These are phyloP conservation scores for Galeruca laticollis DNA, from an alignment of 2,888 invertebrate species.

Conservation along the genomic window DNA sequence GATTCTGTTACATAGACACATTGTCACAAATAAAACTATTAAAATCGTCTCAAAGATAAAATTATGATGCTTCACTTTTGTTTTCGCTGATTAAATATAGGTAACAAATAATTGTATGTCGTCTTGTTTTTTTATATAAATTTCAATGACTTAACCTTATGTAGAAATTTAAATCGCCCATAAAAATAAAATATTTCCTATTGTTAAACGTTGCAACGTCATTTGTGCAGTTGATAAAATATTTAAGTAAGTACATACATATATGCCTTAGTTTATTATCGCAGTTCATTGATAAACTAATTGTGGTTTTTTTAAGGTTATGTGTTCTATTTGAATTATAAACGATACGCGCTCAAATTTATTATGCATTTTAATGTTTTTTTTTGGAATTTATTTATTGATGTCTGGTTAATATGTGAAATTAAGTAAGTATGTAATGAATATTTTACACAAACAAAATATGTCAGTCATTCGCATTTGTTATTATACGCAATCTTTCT, in stretches of 20 bases:
- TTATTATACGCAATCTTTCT: no score
- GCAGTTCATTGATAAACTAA: neutral
- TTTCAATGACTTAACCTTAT: neutral
- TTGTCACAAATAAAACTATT: no score
- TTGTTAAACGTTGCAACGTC: conserved; percentile 22
- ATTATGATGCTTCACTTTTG: no score
- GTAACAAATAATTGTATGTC: no score
- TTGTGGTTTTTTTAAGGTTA: conserved; percentile 12
- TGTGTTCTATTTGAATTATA: neutral
- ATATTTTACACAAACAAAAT: no score
- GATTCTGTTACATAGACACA: no score
- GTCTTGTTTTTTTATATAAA: neutral
- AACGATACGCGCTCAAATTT: neutral
- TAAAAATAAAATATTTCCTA: conserved; percentile 5
- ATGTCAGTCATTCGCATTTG: no score
- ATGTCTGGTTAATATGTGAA: neutral
- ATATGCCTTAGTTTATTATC: conserved; percentile 10
- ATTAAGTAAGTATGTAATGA: no score
- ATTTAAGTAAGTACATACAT: conserved; percentile 20
- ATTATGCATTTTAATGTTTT: neutral
- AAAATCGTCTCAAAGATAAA: no score
- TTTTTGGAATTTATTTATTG: neutral
- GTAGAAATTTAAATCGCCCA: conserved; percentile 1
- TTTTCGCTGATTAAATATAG: no score
- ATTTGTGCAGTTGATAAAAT: conserved; percentile 31